Base-by-base conservation (phyloP, 2,888 invertebrate genomes). In the Drosophila anomalipes region DNA sequence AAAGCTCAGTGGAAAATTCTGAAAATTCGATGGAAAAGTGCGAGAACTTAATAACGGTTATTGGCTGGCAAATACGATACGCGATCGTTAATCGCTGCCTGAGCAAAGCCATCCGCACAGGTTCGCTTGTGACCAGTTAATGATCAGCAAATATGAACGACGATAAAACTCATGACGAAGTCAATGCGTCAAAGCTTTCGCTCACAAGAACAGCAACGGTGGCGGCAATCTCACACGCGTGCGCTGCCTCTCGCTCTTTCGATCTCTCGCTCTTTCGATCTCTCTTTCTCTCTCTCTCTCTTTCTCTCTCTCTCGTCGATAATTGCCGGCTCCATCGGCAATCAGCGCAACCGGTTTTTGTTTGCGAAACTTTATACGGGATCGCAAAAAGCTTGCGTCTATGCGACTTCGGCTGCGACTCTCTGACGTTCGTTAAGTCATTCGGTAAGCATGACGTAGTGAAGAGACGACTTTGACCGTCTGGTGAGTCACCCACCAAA, bases 151-250 rank as follows among this genome's bases (percentile, higher is more conserved):
- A 70, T 59, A 64, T 49, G 28, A 51, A 63, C 66, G 33, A 61
- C 76, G 69, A 70, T 82, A 76, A 83, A 81, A 77, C 30, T 74
- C 60, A 75, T 89, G 91, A 89, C 86, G 90, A 73, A 82, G 63
- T 75, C 71, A 52, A 39, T 22, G 28, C 52, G 26, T n/a, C 19
- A 53, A 74, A 89, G 88, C 90, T 85, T 68, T 81, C 49, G 53
- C 74, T 62, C 52, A 16, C 53, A 10, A 22, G 22, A 44, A n/a
- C 57, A 39, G 14, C 28, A 28, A 16, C 58, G 41, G 9, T 22
- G 5, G 4, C 30, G 12, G 10, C 63, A 37, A 47, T 47, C 47
- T 12, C 6, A 10, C 0, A 47, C 52, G 16, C 30, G 33, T 44
- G 12, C 12, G 5, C 12, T 39, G 4, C 44, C n/a, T 22, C 12